A percentile compares a stretch with the other conserved stretches of the same genome.
These are phyloP conservation scores for Battus philenor DNA, from an alignment of 1,140 invertebrate genomes.

Conservation along the genomic window DNA sequence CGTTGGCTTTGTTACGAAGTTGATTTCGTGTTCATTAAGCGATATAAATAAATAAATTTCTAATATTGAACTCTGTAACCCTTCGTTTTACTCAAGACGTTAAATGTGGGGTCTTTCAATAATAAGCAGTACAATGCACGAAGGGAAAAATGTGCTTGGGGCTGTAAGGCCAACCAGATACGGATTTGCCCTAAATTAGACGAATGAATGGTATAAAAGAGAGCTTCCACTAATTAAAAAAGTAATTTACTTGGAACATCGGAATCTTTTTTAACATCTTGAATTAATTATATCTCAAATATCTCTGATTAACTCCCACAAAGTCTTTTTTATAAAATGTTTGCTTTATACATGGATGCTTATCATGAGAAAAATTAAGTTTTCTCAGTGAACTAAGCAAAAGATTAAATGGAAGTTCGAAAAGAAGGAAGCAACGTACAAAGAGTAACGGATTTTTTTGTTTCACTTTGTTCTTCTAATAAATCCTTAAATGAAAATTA, in stretches of 20 bases:
- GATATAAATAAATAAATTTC: slow-evolving; percentile 7
- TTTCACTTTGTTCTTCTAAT: too few species aligned
- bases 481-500: too few species aligned
- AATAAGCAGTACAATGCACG: slow-evolving; percentile 47
- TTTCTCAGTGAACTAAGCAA: too few species aligned
- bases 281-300: slow-evolving; percentile 17
- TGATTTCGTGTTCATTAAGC: slow-evolving; percentile 19
- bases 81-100: slow-evolving; percentile 32
- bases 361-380: too few species aligned
- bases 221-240: slow-evolving; percentile 59
- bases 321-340: too few species aligned
- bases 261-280: slow-evolving; percentile 23
- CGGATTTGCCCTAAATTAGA: slow-evolving; percentile 62
- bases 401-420: too few species aligned
- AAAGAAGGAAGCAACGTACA: too few species aligned
- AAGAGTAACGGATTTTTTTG: too few species aligned
- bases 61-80: slow-evolving; percentile 22
- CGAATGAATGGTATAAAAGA: slow-evolving; percentile 49
- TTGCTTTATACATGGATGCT: too few species aligned
- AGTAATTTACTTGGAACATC: slow-evolving; percentile 59
- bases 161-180: slow-evolving; percentile 36
- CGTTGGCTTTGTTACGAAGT: slow-evolving; percentile 33
- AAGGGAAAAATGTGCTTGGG: slow-evolving; percentile 42
- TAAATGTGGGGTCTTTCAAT: slow-evolving; percentile 45
- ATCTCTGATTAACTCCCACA: slow-evolving; percentile 9